phyloP scores from a whole-genome alignment of 2,888 invertebrate genomes.

The Spicauda simplicius region DNA sequence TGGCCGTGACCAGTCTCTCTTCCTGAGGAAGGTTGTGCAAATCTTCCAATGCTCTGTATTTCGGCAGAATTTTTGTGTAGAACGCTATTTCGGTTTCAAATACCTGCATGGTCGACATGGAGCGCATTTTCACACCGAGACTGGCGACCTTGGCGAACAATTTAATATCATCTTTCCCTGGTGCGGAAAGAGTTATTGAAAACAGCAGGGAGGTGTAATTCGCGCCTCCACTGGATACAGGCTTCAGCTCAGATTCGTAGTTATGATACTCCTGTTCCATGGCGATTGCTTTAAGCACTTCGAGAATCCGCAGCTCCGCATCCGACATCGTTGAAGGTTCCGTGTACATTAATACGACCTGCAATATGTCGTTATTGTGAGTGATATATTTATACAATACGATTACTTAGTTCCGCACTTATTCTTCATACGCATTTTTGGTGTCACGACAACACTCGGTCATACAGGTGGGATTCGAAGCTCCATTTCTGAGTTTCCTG shows the following conservation, averaged over 20 bases:
- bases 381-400: neutral
- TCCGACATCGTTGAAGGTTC: neutral
- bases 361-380: neutral
- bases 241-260: constrained; percentile 1
- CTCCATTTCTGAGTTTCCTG: no score
- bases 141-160: constrained; percentile 47
- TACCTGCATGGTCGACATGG: constrained; percentile 13
- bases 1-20: constrained; percentile 45
- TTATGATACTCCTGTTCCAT: neutral
- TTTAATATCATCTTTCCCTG: constrained; percentile 37
- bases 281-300: neutral
- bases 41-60: constrained; percentile 42
- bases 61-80: constrained; percentile 42
- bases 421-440: neutral
- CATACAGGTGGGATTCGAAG: no score
- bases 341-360: neutral
- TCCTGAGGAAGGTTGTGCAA: constrained; percentile 41
- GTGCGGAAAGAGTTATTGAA: constrained; percentile 21
- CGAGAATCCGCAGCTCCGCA: neutral
- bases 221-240: constrained; percentile 40
- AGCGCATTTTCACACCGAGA: constrained; percentile 39
- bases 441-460: no score
- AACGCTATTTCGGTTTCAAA: constrained; percentile 43
- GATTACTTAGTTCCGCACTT: neutral
- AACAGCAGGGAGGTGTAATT: constrained; percentile 44